phyloP scores from a whole-genome alignment of 2,113 vertebrate species.

The Quiscalus mexicanus region DNA sequence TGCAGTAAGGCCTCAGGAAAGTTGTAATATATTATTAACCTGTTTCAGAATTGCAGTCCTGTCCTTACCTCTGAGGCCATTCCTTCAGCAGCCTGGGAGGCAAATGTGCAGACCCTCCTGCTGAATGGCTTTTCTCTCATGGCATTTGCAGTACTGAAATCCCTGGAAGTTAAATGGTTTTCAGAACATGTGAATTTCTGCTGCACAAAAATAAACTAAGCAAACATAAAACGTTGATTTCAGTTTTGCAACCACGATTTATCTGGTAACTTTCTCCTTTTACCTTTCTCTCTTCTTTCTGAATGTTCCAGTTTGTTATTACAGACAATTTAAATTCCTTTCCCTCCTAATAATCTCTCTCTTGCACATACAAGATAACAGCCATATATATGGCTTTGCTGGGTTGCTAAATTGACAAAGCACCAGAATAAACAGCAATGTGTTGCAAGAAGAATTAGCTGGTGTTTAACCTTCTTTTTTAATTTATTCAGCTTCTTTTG shows the following conservation, averaged over 20 bases:
- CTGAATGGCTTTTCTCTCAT: neutral
- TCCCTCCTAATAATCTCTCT: conserved; percentile 11
- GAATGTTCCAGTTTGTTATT: neutral
- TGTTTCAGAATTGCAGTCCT: neutral
- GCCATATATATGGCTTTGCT: neutral
- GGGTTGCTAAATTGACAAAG: conserved; percentile 38
- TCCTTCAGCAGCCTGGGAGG: neutral
- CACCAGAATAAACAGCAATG: neutral
- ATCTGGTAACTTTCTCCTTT: neutral
- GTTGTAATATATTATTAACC: neutral
- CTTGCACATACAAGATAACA: conserved; percentile 29
- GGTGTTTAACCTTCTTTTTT: neutral
- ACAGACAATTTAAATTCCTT: conserved; percentile 26
- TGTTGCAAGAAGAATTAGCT: neutral
- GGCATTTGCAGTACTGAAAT: neutral
- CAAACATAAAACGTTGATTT: neutral
- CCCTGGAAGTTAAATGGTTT: neutral
- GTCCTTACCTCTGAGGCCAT: neutral
- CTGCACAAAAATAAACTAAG: conserved; percentile 8
- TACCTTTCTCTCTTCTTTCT: neutral
- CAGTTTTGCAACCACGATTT: neutral
- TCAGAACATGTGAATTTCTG: neutral
- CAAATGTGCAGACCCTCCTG: neutral
- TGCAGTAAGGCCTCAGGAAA: neutral
- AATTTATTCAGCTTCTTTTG: conserved; percentile 21